Evolutionary conservation across 1,140 invertebrate genomes (phyloP).

Genomic region (Ganaspis sp.): DNA sequence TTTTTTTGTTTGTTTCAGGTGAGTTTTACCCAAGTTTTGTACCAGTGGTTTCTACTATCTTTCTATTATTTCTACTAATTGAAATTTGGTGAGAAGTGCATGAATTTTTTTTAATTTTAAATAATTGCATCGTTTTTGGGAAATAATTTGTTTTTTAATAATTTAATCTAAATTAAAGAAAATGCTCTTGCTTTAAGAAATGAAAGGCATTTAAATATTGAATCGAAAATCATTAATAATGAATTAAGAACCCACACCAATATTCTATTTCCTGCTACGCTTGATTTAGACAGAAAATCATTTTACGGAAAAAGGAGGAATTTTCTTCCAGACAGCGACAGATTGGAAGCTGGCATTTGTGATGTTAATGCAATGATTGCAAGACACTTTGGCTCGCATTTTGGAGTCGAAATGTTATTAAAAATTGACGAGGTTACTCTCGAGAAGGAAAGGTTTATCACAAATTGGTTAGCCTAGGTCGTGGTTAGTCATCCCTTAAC

Average conservation of each 20-base stretch:
- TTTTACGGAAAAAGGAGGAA: not conserved
- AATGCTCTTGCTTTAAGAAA: not conserved
- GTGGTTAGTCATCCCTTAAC: not conserved
- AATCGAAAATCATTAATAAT: constrained; percentile 1
- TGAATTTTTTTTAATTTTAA: too few species aligned
- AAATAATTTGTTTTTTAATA: too few species aligned
- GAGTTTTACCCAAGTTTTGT: not conserved
- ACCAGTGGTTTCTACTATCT: too few species aligned
- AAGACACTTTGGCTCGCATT: too few species aligned
- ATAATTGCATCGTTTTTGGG: too few species aligned
- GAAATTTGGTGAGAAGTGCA: not conserved
- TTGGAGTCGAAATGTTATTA: not conserved
- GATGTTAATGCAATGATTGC: not conserved
- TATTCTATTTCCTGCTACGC: not conserved
- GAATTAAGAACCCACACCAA: not conserved
- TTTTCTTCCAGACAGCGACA: not conserved
- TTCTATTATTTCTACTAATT: too few species aligned
- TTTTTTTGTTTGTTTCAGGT: constrained; percentile 8
- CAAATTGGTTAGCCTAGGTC: not conserved
- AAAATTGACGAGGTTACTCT: constrained; percentile 1
- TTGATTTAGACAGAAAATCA: constrained; percentile 12
- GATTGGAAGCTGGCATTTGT: not conserved
- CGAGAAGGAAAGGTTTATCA: not conserved
- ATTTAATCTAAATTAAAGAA: not conserved
- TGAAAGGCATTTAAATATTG: not conserved